Base-by-base conservation (phyloP, 1,140 invertebrate genomes). In the Tetranychus cinnabarinus region DNA sequence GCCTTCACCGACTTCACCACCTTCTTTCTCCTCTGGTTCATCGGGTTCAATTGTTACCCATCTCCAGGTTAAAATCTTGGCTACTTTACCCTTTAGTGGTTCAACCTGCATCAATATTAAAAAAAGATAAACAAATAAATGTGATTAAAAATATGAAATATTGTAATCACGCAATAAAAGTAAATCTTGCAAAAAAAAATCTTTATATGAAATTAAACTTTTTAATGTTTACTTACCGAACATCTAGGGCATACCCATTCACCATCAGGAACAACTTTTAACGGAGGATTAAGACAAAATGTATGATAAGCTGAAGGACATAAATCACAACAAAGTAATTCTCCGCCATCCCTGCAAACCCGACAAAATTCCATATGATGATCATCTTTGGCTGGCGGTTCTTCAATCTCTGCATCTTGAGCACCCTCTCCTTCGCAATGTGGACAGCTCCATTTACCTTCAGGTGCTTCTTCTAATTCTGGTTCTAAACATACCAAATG, bases 381-480 rank as follows among this genome's bases (percentile, higher is more conserved):
- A 71, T 90, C 87, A 62, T 65, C 56, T 67, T 66, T 56, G 50
- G 55, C 46, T 46, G 62, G 31, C 34, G 55, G 57, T 56, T 68
- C 68, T 55, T 75, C 72, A 65, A 91, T 88, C 64, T 86, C 85
- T 70, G 85, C 79, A 65, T 85, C 84, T 66, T 81, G 78, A 64
- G 81, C 82, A 68, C 85, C 86, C 76, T 90, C 86, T 64, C 83
- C 83, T 59, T 70, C 68, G 74, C 96, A 99, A 73, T 95, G 89
- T 13, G 95, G 92, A 76, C 96, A 99, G 56, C 89, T 96, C 96
- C 96, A 99, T 74, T 93, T 91, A 31, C 96, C 90, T 77, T 98
- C 93, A 1, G 93, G 93, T 1, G 93, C 89, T 70, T 98, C 92
- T 70, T 98, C 95, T 61, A 98, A 74, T 74, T 98, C 93, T 0